Base-by-base conservation (phyloP, 2,113 vertebrate genomes). In the Epinephelus cyanopodus region DNA sequence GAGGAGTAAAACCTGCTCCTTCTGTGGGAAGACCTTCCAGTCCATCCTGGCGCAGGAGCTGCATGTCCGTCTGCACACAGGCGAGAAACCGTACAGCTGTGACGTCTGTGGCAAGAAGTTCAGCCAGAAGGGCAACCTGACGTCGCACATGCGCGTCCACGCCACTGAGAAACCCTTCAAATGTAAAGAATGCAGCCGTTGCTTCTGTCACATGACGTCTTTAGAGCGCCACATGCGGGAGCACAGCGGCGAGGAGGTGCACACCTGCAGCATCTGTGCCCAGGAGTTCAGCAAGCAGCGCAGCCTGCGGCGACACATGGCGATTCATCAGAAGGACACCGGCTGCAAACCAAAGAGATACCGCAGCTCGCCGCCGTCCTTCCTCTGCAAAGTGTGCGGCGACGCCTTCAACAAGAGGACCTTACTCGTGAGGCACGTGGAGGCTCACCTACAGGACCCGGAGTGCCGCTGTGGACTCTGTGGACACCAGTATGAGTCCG, bases 11-110 rank as follows among this genome's bases (percentile, higher is more conserved):
- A 90, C 76, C 9, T 92, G 88, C 64, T 77, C 86, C 9, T 79
- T 82, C 74, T 92, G 90, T 0, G 87, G 89, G 5, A 92, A 89
- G 13, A 79, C 50, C 5, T 93, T 93, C 65, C 65, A 61, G 33
- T 92, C 90, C 23, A 89, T 92, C 0, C 60, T 88, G 69, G 90
- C 92, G 0, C 88, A 80, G 78, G 92, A 93, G 75, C 79, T 90
- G 25, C 92, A 93, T 1, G 48, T 79, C 13, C 84, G 92, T 0
- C 69, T 87, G 60, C 92, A 93, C 83, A 93, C 90, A 0, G 88
- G 92, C 11, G 92, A 93, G 64, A 92, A 91, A 25, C 92, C 92
- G 0, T 75, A 64, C 75, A 84, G 69, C 66, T 93, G 92, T 45
- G 27, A 63, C 5, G 3, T 87, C 52, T 93, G 92, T 0, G 85